Conservation (phyloP, 2,797 vertebrate species). For the Urocyon cinereoargenteus region DNA sequence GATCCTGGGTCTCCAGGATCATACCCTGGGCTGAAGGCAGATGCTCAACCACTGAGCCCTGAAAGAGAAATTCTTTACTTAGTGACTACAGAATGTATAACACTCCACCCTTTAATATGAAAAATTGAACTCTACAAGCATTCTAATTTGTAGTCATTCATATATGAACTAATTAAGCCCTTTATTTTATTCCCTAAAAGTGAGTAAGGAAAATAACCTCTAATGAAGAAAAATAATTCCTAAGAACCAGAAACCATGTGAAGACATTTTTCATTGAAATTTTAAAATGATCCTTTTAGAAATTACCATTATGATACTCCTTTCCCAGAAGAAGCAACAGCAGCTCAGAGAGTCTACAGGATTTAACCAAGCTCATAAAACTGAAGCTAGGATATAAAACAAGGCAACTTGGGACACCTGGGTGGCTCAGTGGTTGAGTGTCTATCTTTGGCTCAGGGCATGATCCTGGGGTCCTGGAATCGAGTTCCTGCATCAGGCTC, state of each 20-base stretch:
- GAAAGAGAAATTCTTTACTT: constrained; percentile 68
- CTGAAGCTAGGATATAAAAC: not conserved
- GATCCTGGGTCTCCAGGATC: no score
- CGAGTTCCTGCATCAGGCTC: no score
- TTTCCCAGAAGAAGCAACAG: not conserved
- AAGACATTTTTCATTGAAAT: constrained; percentile 26
- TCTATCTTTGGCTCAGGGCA: no score
- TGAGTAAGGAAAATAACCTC: not conserved
- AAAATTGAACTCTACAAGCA: constrained; percentile 65
- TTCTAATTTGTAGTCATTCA: constrained; percentile 44
- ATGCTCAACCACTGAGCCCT: no score
- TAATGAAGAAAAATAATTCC: constrained; percentile 33
- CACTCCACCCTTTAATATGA: constrained; percentile 75
- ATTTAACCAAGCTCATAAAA: not conserved
- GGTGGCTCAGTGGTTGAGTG: no score
- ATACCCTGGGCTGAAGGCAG: no score
- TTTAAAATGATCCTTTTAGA: not conserved
- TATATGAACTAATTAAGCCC: not conserved
- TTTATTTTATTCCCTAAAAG: constrained; percentile 50
- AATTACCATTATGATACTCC: not conserved
- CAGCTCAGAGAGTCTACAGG: not conserved
- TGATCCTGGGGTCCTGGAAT: no score
- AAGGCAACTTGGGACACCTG: not conserved
- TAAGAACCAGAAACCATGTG: not conserved
- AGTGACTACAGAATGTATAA: constrained; percentile 50